Evolutionary conservation across 2,797 vertebrate species (phyloP).

Genomic region (Jordanella pulchra): DNA sequence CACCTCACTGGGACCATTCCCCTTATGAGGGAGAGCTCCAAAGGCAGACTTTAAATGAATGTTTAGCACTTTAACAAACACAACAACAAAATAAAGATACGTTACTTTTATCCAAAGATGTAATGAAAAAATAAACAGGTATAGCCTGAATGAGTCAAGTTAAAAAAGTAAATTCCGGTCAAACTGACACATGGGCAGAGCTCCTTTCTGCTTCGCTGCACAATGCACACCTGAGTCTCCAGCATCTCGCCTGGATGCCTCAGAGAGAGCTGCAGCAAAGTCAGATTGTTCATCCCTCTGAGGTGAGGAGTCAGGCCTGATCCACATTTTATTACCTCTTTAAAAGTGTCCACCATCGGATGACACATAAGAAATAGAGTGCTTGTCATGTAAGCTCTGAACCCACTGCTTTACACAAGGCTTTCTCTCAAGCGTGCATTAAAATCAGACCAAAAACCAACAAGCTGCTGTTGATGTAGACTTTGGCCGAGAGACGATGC

Average conservation of each 20-base stretch:
- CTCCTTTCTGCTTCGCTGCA: constrained; percentile 50
- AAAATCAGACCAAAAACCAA: constrained; percentile 14
- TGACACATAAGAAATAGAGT: constrained; percentile 11
- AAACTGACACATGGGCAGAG: constrained; percentile 37
- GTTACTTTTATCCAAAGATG: neutral
- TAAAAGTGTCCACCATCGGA: constrained; percentile 30
- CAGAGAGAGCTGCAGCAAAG: constrained; percentile 37
- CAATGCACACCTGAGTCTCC: constrained; percentile 59
- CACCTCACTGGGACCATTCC: constrained; percentile 26
- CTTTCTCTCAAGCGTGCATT: constrained; percentile 10
- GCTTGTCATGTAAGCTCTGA: constrained; percentile 12
- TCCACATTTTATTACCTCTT: constrained; percentile 34
- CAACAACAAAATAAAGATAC: constrained; percentile 5
- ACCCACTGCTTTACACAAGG: constrained; percentile 11
- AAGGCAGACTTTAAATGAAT: neutral
- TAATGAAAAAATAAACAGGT: neutral
- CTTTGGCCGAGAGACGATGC: constrained; percentile 3
- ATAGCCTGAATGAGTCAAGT: constrained; percentile 12
- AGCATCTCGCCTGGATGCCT: constrained; percentile 48
- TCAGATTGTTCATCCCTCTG: constrained; percentile 30
- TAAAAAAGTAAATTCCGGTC: constrained; percentile 32
- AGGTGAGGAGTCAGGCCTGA: constrained; percentile 10
- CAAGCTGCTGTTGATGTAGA: constrained; percentile 16
- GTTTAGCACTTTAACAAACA: neutral
- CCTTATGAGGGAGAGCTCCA: constrained; percentile 8